These are phyloP conservation scores for Perca fluviatilis DNA, from an alignment of 2,113 vertebrate genomes.

Conservation along the genomic window DNA sequence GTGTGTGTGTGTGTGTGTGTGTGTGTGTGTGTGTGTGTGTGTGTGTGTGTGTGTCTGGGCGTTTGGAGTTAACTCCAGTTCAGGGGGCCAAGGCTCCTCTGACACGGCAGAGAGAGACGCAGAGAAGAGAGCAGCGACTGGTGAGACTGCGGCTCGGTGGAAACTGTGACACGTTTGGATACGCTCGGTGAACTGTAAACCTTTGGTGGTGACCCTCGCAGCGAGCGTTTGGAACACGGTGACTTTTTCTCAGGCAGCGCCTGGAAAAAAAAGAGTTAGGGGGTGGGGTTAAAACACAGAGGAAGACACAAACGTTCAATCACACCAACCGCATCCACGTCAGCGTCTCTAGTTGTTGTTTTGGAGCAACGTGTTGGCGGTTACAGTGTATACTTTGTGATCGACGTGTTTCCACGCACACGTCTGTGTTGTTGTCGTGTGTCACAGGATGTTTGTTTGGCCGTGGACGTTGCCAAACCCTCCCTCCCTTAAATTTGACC, in stretches of 20 bases:
- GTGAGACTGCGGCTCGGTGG: conserved; percentile 42
- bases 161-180: conserved; percentile 62
- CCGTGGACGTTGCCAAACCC: background rate
- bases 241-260: conserved; percentile 17
- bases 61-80: background rate
- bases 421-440: conserved; percentile 34
- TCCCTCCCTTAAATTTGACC: too few species aligned
- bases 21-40: too few species aligned
- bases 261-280: conserved; percentile 14
- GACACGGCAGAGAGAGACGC: background rate
- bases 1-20: too few species aligned
- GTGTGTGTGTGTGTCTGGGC: too few species aligned
- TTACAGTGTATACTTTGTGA: conserved; percentile 17
- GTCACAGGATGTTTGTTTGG: conserved; percentile 51
- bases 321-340: conserved; percentile 57
- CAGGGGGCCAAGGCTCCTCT: conserved; percentile 5
- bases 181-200: conserved; percentile 52
- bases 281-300: conserved; percentile 11
- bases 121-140: background rate
- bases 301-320: conserved; percentile 47
- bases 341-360: conserved; percentile 43
- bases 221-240: conserved; percentile 8
- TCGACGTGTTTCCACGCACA: conserved; percentile 55
- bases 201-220: conserved; percentile 57
- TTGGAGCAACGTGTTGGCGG: conserved; percentile 6